Evolutionary conservation across 2,888 invertebrate species (phyloP).

Genomic region (Odontocerum albicorne): DNA sequence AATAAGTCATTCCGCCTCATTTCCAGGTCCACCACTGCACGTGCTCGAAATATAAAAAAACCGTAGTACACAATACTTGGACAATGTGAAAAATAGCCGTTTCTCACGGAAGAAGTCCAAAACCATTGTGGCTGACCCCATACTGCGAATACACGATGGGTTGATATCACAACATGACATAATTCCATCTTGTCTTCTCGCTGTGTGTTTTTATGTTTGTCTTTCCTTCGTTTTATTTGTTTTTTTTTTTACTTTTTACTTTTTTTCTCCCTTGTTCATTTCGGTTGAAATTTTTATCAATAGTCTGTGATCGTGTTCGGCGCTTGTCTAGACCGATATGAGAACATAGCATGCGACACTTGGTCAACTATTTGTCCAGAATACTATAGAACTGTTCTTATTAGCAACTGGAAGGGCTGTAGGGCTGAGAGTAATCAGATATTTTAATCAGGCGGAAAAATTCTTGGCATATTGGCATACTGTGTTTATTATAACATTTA

Average conservation of each 20-base stretch:
- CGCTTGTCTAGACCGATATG: slow-evolving; percentile 27
- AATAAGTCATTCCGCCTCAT: too few species aligned
- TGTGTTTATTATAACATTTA: too few species aligned
- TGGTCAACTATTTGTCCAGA: too few species aligned
- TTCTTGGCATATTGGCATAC: too few species aligned
- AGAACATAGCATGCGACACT: too few species aligned
- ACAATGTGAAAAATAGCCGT: slow-evolving; percentile 33
- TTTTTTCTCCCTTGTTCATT: too few species aligned
- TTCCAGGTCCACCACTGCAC: slow-evolving; percentile 10
- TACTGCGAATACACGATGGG: slow-evolving; percentile 31
- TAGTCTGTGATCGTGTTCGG: slow-evolving; percentile 27
- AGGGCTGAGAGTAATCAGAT: too few species aligned
- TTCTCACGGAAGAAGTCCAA: slow-evolving; percentile 32
- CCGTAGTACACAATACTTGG: slow-evolving; percentile 16
- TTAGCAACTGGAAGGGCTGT: too few species aligned
- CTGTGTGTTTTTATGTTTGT: neutral
- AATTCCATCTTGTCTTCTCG: slow-evolving; percentile 29
- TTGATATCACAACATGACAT: slow-evolving; percentile 35
- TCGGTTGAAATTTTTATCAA: slow-evolving; percentile 22
- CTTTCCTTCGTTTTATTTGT: too few species aligned
- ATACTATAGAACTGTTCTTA: too few species aligned
- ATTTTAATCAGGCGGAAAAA: too few species aligned
- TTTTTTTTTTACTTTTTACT: too few species aligned
- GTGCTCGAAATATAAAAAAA: slow-evolving; percentile 5
- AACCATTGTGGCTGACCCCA: slow-evolving; percentile 23